Percentiles rank a stretch among this genome's conserved stretches.
Evolutionary conservation across 1,140 invertebrate genomes (phyloP).

Genomic region (Drosophila saltans): DNA sequence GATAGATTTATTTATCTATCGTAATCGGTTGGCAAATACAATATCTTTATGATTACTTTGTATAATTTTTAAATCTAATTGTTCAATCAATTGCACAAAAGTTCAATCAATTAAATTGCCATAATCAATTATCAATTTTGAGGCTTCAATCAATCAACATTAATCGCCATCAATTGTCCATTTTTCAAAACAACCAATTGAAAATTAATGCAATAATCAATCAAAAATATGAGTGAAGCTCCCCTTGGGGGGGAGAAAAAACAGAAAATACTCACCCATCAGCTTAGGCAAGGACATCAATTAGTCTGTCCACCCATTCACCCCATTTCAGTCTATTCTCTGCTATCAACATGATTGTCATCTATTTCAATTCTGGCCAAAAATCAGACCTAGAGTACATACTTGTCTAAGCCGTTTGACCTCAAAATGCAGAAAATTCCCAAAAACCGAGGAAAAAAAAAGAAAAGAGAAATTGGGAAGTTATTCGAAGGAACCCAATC

Average conservation of each 20-base stretch:
- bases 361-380: conserved; percentile 42
- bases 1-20: no score
- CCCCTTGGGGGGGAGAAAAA: background rate
- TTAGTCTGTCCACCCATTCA: background rate
- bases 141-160: conserved; percentile 42
- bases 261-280: conserved; percentile 33
- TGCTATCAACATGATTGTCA: conserved; percentile 29
- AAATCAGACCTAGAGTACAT: conserved; percentile 11
- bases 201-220: conserved; percentile 67
- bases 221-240: conserved; percentile 42
- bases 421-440: conserved; percentile 17
- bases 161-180: conserved; percentile 37
- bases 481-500: conserved; percentile 50
- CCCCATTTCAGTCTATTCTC: background rate
- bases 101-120: background rate
- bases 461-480: background rate
- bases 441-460: conserved; percentile 17
- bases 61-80: background rate
- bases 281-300: conserved; percentile 6
- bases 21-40: no score
- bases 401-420: conserved; percentile 22
- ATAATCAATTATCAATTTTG: conserved; percentile 49
- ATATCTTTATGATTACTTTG: background rate
- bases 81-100: conserved; percentile 2
- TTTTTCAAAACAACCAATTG: conserved; percentile 51